Percentiles rank a stretch among this genome's conserved stretches.
phyloP scores from a whole-genome alignment of 37 sponge, comb jelly and placozoan genomes.

The Beroe ovata region DNA sequence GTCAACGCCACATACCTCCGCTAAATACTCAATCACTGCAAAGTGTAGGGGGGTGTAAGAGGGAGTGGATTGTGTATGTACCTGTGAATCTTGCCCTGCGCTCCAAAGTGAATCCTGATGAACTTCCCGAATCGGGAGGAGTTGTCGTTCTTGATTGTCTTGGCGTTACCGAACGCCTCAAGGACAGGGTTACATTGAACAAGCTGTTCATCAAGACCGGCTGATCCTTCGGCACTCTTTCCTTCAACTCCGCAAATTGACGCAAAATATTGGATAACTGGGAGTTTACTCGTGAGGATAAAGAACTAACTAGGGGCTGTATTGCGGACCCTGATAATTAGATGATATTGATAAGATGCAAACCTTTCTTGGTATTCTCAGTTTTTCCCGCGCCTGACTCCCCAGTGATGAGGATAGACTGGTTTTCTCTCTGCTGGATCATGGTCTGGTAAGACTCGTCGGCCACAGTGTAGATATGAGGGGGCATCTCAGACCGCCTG shows the following conservation, averaged over 20 bases:
- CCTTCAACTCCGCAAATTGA: slow-evolving; percentile 54
- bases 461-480: slow-evolving; percentile 68
- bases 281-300: background rate
- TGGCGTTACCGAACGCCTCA: slow-evolving; percentile 68
- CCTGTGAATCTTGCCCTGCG: slow-evolving; percentile 66
- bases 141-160: slow-evolving; percentile 67
- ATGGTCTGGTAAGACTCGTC: slow-evolving; percentile 62
- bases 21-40: slow-evolving; percentile 47
- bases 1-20: slow-evolving; percentile 34
- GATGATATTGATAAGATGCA: too few relatives aligned
- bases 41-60: background rate
- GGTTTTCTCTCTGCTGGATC: slow-evolving; percentile 67
- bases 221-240: background rate
- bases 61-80: background rate
- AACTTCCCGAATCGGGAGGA: slow-evolving; percentile 68
- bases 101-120: slow-evolving; percentile 67
- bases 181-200: slow-evolving; percentile 67
- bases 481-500: slow-evolving; percentile 68
- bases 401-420: slow-evolving; percentile 63
- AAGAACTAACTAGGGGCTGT: too few relatives aligned
- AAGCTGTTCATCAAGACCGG: slow-evolving; percentile 60
- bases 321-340: too few relatives aligned
- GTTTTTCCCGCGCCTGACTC: slow-evolving; percentile 68
- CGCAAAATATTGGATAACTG: slow-evolving; percentile 69
- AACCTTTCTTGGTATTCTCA: slow-evolving; percentile 67